These are phyloP conservation scores for Brachionus angularis DNA, from an alignment of 1,140 invertebrate genomes.

Conservation along the genomic window DNA sequence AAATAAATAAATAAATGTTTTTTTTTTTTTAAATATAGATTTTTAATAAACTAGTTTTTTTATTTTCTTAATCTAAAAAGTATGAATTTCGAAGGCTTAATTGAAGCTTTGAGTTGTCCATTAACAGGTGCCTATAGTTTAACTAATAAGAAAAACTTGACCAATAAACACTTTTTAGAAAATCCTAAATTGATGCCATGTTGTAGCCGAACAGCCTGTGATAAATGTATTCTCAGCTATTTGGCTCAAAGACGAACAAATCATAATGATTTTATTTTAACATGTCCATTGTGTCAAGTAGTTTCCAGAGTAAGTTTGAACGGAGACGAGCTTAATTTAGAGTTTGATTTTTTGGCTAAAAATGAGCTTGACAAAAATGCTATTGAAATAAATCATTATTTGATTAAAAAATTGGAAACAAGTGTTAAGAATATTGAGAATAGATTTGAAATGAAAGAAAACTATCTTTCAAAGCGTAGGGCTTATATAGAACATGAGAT, in stretches of 20 bases:
- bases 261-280: background rate
- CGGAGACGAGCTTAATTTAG: conserved; percentile 15
- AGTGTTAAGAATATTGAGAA: conserved; percentile 24
- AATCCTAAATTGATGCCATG: conserved; percentile 9
- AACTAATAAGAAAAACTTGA: background rate
- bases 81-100: conserved; percentile 18
- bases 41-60: conserved; percentile 9
- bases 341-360: background rate
- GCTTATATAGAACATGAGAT: conserved; percentile 21
- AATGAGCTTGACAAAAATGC: conserved; percentile 8
- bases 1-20: too few relatives aligned
- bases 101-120: conserved; percentile 16
- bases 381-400: conserved; percentile 4
- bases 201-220: background rate
- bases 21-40: too few relatives aligned
- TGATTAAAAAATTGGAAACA: background rate
- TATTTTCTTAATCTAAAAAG: background rate
- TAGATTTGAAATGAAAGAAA: conserved; percentile 12
- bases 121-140: background rate
- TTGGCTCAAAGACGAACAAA: background rate
- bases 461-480: conserved; percentile 12
- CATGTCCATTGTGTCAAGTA: conserved; percentile 9
- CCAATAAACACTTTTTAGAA: background rate
- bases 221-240: background rate
- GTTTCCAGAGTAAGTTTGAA: background rate